Conservation (phyloP, 2,113 vertebrate species). For the Pelvicachromis taeniatus region DNA sequence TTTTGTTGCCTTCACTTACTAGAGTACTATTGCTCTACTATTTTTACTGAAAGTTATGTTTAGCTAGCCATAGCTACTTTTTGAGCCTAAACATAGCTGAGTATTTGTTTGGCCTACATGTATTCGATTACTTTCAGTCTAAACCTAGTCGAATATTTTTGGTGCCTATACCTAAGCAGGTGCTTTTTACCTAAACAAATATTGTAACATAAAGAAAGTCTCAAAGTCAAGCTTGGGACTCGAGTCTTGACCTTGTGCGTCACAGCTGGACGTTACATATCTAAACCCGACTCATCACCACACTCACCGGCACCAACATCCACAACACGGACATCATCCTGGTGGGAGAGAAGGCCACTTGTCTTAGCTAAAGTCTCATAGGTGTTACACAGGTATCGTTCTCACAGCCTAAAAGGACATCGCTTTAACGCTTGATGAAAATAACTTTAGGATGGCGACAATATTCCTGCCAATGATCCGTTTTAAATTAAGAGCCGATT, state of each 20-base stretch:
- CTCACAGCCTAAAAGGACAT: not conserved
- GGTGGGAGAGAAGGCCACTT: not conserved
- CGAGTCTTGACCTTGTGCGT: not conserved
- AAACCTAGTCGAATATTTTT: not conserved
- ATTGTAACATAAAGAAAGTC: not conserved
- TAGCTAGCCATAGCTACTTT: not conserved
- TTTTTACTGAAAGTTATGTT: not conserved
- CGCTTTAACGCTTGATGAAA: not conserved
- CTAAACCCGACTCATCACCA: not conserved
- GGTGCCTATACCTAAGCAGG: not conserved
- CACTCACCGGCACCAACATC: not conserved
- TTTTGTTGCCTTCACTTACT: not conserved
- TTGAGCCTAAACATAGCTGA: not conserved
- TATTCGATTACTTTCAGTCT: not conserved
- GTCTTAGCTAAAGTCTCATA: not conserved
- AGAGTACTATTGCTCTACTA: not conserved
- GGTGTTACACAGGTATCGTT: not conserved
- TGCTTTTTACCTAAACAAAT: not conserved
- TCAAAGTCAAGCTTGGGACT: not conserved
- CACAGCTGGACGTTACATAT: not conserved
- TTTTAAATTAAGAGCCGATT: not conserved
- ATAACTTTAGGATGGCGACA: conserved; percentile 5
- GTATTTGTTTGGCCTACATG: not conserved
- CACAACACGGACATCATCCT: not conserved
- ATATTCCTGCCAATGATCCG: not conserved